Evolutionary conservation across 2,797 vertebrate species (phyloP).

Genomic region (Philypnodon macrostomus): DNA sequence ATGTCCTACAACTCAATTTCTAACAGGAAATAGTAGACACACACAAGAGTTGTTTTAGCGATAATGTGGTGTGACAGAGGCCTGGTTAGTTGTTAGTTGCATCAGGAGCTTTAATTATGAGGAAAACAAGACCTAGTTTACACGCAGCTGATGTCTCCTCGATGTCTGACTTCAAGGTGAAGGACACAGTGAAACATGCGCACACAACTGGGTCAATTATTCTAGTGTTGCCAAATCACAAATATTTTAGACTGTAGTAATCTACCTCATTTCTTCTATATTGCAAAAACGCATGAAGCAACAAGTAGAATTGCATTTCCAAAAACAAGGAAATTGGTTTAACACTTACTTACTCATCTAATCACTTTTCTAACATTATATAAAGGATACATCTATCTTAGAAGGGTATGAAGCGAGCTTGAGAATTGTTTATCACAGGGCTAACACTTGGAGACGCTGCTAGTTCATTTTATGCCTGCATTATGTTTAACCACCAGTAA

Average conservation of each 20-base stretch:
- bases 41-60: constrained; percentile 23
- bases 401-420: too few species aligned
- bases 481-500: too few species aligned
- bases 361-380: too few species aligned
- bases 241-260: neutral
- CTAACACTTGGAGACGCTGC: too few species aligned
- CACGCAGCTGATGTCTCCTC: constrained; percentile 20
- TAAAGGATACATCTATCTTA: too few species aligned
- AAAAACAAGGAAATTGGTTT: too few species aligned
- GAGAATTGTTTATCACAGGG: too few species aligned
- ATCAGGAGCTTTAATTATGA: constrained; percentile 36
- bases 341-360: too few species aligned
- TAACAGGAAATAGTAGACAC: constrained; percentile 11
- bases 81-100: constrained; percentile 28
- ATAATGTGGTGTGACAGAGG: constrained; percentile 38
- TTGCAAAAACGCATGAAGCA: neutral
- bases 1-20: neutral
- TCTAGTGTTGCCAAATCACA: neutral
- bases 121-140: constrained; percentile 41
- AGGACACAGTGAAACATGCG: constrained; percentile 8
- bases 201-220: neutral
- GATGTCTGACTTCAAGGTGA: constrained; percentile 17
- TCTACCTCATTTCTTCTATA: neutral
- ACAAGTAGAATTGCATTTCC: too few species aligned
- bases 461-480: too few species aligned